Conservation (phyloP, 1,140 invertebrate genomes). For the Leptinotarsa texana region DNA sequence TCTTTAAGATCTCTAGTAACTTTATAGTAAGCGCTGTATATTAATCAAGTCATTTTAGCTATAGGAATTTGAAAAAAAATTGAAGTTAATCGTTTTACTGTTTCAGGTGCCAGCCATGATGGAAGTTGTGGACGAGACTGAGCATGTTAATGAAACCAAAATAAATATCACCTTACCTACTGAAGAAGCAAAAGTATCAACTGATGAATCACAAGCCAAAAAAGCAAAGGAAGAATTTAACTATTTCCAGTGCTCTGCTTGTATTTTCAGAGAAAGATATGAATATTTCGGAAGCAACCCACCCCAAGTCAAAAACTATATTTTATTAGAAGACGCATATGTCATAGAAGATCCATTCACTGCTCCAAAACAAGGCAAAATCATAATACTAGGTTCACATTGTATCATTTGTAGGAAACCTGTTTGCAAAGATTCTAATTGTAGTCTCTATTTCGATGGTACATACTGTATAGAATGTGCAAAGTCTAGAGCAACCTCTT, state of each 20-base stretch:
- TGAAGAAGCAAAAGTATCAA: too few relatives aligned
- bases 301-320: constrained; percentile 66
- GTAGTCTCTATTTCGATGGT: constrained; percentile 78
- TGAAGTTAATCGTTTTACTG: too few relatives aligned
- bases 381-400: constrained; percentile 74
- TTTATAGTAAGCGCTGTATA: too few relatives aligned
- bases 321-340: constrained; percentile 67
- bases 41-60: too few relatives aligned
- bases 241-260: constrained; percentile 67
- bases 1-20: too few relatives aligned
- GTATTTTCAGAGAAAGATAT: constrained; percentile 68
- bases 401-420: constrained; percentile 69
- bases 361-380: constrained; percentile 67
- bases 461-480: constrained; percentile 75
- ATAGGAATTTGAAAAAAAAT: too few relatives aligned
- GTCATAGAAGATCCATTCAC: constrained; percentile 84
- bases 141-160: too few relatives aligned
- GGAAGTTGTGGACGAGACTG: too few relatives aligned
- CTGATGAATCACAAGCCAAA: neutral
- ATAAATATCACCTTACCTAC: too few relatives aligned
- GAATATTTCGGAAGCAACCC: constrained; percentile 74
- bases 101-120: too few relatives aligned
- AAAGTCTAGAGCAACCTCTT: constrained; percentile 46
- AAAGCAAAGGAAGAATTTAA: constrained; percentile 36
- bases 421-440: constrained; percentile 74